Percentiles rank a stretch among this genome's conserved stretches.
These are phyloP conservation scores for Megalops atlanticus DNA, from an alignment of 2,113 vertebrate species.

Conservation along the genomic window DNA sequence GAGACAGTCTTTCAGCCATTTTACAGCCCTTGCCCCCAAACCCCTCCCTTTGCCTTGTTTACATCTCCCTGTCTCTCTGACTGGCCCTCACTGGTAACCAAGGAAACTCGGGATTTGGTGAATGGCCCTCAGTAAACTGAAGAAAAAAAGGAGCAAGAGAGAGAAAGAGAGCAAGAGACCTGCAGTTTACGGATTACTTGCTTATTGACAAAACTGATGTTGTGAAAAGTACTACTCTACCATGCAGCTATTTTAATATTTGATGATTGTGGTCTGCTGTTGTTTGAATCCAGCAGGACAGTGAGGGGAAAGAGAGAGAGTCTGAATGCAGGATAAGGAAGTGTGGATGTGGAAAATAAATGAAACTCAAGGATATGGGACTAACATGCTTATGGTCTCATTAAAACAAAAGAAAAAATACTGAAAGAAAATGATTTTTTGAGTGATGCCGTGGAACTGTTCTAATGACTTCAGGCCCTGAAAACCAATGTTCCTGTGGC, in stretches of 20 bases:
- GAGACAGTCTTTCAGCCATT: neutral
- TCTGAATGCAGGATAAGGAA: no score
- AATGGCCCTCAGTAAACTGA: neutral
- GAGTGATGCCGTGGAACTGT: no score
- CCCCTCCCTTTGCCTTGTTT: slow-evolving; percentile 22
- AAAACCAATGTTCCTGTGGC: no score
- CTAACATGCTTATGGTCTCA: no score
- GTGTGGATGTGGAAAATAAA: no score
- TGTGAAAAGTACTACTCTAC: neutral
- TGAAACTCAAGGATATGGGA: no score
- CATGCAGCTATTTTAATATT: neutral
- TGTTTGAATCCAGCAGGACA: neutral
- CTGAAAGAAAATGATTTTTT: no score
- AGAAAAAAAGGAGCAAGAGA: neutral
- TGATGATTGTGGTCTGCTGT: no score
- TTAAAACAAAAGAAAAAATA: no score
- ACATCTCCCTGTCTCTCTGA: slow-evolving; percentile 24
- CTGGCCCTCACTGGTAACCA: slow-evolving; percentile 33
- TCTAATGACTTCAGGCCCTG: no score
- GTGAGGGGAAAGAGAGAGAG: neutral
- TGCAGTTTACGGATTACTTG: neutral
- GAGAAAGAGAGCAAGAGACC: neutral
- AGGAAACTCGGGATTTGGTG: slow-evolving; percentile 18
- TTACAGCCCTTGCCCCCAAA: neutral
- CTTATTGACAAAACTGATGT: neutral